Conservation (phyloP, 2,797 vertebrate species). For the Anas bernieri region DNA sequence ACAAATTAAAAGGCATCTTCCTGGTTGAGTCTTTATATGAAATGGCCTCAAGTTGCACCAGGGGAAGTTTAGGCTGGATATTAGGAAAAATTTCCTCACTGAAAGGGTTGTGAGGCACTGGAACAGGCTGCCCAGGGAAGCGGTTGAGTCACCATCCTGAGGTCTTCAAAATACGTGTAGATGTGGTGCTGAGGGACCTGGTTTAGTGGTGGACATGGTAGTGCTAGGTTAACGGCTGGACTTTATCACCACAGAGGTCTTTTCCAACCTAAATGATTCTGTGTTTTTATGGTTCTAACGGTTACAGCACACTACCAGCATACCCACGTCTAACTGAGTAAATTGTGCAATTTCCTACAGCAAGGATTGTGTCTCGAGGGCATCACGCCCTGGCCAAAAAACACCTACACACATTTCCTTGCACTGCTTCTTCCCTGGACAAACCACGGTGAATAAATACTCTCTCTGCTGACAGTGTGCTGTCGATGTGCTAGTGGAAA, state of each 20-base stretch:
- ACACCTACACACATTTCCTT: not conserved
- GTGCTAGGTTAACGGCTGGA: no score
- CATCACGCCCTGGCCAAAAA: not conserved
- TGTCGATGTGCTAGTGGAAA: not conserved
- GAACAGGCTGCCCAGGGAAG: no score
- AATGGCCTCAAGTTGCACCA: no score
- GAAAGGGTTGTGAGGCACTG: no score
- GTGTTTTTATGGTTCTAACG: not conserved
- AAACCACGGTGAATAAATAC: slow-evolving; percentile 18
- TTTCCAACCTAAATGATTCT: no score
- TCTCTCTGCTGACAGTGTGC: not conserved
- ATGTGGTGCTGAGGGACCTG: no score
- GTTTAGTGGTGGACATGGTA: no score
- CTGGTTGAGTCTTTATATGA: not conserved
- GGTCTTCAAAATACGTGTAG: no score
- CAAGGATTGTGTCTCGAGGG: slow-evolving; percentile 15
- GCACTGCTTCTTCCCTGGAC: not conserved
- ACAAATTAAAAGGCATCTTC: not conserved
- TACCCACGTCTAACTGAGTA: not conserved
- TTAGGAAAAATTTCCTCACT: no score
- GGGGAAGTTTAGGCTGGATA: no score
- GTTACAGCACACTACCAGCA: not conserved
- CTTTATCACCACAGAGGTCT: no score
- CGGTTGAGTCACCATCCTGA: no score
- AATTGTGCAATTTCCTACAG: not conserved